Percentiles rank a stretch among this genome's conserved stretches.
phyloP scores from a whole-genome alignment of 2,797 vertebrate species.

The Helicolenus hilgendorfi region DNA sequence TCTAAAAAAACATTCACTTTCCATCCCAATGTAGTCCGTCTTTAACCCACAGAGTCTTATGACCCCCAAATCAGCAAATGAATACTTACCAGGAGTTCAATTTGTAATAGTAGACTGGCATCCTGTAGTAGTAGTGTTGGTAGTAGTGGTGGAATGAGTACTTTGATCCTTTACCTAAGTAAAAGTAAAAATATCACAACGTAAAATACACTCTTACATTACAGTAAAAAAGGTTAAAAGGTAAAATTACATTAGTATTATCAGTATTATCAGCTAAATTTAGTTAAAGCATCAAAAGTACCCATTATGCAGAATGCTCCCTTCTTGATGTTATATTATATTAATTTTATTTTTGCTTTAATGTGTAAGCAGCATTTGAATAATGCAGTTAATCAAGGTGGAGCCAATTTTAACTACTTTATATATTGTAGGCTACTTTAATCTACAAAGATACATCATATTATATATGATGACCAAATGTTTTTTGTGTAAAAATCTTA shows the following conservation, averaged over 20 bases:
- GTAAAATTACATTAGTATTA: background rate
- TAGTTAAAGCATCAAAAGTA: background rate
- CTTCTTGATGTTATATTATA: background rate
- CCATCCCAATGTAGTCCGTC: background rate
- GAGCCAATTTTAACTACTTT: background rate
- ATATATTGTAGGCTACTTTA: background rate
- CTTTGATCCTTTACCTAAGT: background rate
- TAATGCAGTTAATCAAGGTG: accelerated
- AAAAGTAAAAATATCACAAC: background rate
- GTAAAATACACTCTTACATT: background rate
- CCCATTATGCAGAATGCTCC: background rate
- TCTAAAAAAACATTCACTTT: background rate
- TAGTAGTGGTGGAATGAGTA: background rate
- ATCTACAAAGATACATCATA: background rate
- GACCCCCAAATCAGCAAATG: background rate
- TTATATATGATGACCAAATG: background rate
- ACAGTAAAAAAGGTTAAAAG: background rate
- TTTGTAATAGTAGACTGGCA: background rate
- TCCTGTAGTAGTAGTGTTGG: background rate
- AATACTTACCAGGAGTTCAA: background rate
- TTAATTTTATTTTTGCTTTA: background rate
- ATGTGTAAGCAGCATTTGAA: background rate
- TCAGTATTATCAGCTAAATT: background rate
- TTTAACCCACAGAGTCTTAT: background rate
- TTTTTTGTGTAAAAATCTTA: background rate